Conservation (phyloP, 2,888 invertebrate species). For the Ectemnius continuus region DNA sequence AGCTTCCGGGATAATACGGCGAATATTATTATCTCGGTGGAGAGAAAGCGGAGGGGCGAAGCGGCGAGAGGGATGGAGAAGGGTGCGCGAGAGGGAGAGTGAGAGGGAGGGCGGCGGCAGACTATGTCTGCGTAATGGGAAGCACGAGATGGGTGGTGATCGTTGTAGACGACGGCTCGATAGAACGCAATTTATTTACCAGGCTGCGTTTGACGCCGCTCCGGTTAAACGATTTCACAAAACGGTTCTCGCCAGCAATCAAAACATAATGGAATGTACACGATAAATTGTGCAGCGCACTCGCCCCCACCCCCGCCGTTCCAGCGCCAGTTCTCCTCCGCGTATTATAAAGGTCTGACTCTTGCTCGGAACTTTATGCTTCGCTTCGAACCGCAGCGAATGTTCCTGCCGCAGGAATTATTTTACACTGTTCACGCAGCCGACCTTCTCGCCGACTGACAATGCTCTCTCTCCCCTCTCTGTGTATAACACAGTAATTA, state of each 20-base stretch:
- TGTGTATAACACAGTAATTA: too few relatives aligned
- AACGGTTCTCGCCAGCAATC: conserved; percentile 51
- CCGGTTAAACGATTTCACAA: conserved; percentile 53
- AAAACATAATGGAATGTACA: conserved; percentile 55
- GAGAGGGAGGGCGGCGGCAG: background rate
- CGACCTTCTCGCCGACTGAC: too few relatives aligned
- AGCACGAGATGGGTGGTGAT: conserved; percentile 26
- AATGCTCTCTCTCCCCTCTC: too few relatives aligned
- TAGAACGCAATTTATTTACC: conserved; percentile 52
- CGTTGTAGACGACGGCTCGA: conserved; percentile 32
- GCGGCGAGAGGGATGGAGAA: too few relatives aligned
- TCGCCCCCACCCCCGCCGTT: conserved; percentile 1
- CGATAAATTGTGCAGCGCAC: conserved; percentile 52
- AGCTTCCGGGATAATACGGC: too few relatives aligned
- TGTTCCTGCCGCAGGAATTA: too few relatives aligned
- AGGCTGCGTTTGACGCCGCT: conserved; percentile 49
- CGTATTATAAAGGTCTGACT: too few relatives aligned
- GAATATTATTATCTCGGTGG: too few relatives aligned
- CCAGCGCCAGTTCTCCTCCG: background rate
- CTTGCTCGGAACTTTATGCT: too few relatives aligned
- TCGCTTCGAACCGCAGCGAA: too few relatives aligned
- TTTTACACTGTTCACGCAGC: too few relatives aligned
- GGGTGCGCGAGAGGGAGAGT: background rate
- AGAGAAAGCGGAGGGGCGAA: too few relatives aligned
- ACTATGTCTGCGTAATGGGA: conserved; percentile 15